These are phyloP conservation scores for Monopis laevigella DNA, from an alignment of 2,888 invertebrate species.

Conservation along the genomic window DNA sequence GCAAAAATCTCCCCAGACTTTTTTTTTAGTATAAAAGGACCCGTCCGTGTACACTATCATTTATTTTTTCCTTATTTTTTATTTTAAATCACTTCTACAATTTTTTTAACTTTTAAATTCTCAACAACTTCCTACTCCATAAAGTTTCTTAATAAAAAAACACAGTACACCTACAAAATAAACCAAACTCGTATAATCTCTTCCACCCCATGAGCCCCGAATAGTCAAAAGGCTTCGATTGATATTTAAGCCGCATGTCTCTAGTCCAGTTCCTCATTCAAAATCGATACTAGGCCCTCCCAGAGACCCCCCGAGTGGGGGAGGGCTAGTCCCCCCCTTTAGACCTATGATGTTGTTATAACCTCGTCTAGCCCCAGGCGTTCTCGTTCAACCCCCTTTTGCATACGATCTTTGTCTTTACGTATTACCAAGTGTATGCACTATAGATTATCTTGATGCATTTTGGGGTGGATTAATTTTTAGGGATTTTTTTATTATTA, in stretches of 20 bases:
- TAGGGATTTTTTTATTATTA: background rate
- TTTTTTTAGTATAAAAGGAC: no score
- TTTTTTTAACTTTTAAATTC: no score
- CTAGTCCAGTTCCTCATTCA: conserved; percentile 64
- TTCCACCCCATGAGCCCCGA: conserved; percentile 9
- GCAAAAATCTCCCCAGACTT: no score
- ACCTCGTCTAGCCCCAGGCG: conserved; percentile 41
- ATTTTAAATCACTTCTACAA: no score
- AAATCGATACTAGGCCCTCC: conserved; percentile 55
- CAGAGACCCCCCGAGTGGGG: conserved; percentile 22
- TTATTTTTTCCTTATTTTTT: no score
- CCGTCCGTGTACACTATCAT: no score
- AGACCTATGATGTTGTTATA: conserved; percentile 36
- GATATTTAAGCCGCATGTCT: conserved; percentile 64
- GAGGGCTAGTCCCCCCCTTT: conserved; percentile 26
- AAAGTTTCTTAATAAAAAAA: no score
- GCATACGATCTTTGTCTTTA: conserved; percentile 30
- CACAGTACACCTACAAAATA: no score
- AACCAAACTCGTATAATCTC: conserved; percentile 4
- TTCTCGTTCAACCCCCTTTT: conserved; percentile 42
- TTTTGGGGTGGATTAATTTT: background rate
- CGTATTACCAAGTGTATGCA: conserved; percentile 15
- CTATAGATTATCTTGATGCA: no score
- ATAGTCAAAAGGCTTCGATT: conserved; percentile 43
- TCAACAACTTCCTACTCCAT: no score